Conservation (phyloP, 2,797 vertebrate species). For the Galagoides demidoff region DNA sequence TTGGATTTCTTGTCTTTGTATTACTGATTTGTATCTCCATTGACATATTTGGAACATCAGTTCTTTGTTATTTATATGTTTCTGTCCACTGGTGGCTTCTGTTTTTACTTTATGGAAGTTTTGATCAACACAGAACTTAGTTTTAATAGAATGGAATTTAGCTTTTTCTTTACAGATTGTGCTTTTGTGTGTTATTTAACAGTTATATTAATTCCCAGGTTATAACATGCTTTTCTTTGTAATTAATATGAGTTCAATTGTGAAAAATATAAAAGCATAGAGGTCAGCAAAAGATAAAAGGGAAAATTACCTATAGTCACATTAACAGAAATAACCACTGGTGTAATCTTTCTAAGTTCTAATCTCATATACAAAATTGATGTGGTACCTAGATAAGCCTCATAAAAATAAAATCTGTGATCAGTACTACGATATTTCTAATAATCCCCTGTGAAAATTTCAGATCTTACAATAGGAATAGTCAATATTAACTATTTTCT, state of each 20-base stretch:
- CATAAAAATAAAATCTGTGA: neutral
- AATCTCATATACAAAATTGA: neutral
- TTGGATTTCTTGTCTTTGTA: neutral
- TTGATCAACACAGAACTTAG: neutral
- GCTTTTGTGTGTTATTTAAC: neutral
- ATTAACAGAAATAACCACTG: neutral
- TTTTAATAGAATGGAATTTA: neutral
- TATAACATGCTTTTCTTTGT: neutral
- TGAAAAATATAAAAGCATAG: neutral
- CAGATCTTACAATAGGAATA: neutral
- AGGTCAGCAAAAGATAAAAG: conserved; percentile 16
- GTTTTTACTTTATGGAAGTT: neutral
- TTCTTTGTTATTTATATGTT: neutral
- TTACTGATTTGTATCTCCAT: neutral
- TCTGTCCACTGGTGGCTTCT: neutral
- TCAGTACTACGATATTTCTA: neutral
- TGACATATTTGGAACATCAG: neutral
- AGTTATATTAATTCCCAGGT: neutral
- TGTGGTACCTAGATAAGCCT: neutral
- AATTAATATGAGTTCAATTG: neutral
- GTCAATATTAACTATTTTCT: neutral
- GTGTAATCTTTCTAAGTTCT: neutral
- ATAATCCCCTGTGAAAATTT: neutral
- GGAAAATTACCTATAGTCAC: neutral
- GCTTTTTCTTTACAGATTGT: neutral